Conservation (phyloP, 2,113 vertebrate genomes). For the Pomatostomus ruficeps region DNA sequence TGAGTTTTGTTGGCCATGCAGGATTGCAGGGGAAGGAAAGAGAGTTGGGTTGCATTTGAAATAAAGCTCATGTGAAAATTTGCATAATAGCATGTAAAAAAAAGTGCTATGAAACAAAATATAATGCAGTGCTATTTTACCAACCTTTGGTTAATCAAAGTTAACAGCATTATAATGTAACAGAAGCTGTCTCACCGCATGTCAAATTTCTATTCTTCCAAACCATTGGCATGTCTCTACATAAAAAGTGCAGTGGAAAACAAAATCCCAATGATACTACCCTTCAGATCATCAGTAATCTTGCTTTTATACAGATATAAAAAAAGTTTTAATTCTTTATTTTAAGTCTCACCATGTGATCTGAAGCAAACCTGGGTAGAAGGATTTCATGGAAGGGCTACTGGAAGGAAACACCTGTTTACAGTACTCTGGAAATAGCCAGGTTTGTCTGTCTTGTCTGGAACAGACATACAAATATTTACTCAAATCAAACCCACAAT, state of each 20-base stretch:
- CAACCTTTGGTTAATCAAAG: constrained; percentile 33
- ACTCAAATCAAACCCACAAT: background rate
- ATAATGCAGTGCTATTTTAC: constrained; percentile 12
- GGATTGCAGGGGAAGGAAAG: background rate
- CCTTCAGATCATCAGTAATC: background rate
- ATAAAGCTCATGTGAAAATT: background rate
- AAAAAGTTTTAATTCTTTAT: background rate
- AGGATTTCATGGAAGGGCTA: background rate
- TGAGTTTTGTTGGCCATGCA: background rate
- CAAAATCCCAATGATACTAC: background rate
- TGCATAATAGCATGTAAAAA: constrained; percentile 46
- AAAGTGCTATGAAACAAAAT: constrained; percentile 16
- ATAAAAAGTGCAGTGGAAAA: background rate
- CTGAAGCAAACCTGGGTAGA: background rate
- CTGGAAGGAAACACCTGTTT: background rate
- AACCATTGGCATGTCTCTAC: rapidly evolving
- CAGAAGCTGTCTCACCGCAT: background rate
- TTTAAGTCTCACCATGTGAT: background rate
- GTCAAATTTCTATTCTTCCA: background rate
- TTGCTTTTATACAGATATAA: background rate
- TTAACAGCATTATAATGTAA: background rate
- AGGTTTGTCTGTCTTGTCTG: background rate
- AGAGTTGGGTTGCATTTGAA: background rate
- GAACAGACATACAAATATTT: background rate
- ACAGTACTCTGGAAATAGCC: background rate